A percentile compares a stretch with the other conserved stretches of the same genome.
Conservation (phyloP, 92 coral and sea anemone genomes). For the Desmophyllum pertusum region DNA sequence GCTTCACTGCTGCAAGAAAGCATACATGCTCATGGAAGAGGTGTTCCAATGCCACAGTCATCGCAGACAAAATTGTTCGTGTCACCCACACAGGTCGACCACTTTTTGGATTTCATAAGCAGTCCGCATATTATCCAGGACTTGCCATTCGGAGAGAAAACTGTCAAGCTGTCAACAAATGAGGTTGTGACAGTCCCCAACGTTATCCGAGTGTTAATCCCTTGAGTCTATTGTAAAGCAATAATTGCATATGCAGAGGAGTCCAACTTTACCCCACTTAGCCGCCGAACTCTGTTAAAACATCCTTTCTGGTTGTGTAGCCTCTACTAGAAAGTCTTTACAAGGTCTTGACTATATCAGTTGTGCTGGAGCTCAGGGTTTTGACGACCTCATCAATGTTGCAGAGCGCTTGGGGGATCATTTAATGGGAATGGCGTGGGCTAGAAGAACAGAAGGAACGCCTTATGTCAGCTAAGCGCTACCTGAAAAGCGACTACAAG, state of each 20-base stretch:
- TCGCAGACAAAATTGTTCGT: conserved; percentile 52
- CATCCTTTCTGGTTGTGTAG: conserved; percentile 51
- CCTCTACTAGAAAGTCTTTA: conserved; percentile 58
- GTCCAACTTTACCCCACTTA: conserved; percentile 49
- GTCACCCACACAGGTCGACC: conserved; percentile 56
- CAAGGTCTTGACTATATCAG: conserved; percentile 65
- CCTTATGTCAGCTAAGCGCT: conserved; percentile 41
- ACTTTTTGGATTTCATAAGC: conserved; percentile 61
- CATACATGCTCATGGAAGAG: conserved; percentile 49
- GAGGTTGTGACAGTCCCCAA: conserved; percentile 58
- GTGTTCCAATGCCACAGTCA: conserved; percentile 34
- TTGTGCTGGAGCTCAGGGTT: conserved; percentile 59
- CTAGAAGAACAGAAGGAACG: conserved; percentile 38
- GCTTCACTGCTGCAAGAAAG: conserved; percentile 42
- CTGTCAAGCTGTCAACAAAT: conserved; percentile 42
- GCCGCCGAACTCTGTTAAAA: conserved; percentile 53
- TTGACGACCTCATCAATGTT: conserved; percentile 57
- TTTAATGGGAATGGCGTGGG: conserved; percentile 29
- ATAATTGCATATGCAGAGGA: conserved; percentile 52
- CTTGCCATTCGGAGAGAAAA: conserved; percentile 57
- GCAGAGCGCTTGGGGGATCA: conserved; percentile 44
- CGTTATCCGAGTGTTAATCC: conserved; percentile 57
- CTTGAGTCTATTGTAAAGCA: conserved; percentile 61
- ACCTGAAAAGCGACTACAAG: conserved; percentile 51
- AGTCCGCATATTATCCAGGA: conserved; percentile 65